phyloP scores from a whole-genome alignment of 2,888 invertebrate species.

The Cheilosia pagana region DNA sequence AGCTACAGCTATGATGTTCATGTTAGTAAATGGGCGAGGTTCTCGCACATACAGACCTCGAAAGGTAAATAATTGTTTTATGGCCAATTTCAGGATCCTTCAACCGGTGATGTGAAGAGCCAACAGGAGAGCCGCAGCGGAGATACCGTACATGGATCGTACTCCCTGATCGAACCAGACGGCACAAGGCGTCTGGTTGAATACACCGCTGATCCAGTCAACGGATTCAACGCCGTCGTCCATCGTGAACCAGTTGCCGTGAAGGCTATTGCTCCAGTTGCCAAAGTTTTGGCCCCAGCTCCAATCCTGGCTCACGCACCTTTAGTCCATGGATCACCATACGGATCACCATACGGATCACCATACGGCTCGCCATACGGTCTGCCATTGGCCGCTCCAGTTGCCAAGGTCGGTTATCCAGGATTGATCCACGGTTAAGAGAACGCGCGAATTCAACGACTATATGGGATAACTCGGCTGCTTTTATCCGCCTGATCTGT shows the following conservation, averaged over 20 bases:
- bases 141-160: slow-evolving; percentile 85
- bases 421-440: slow-evolving; percentile 73
- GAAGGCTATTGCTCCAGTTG: slow-evolving; percentile 81
- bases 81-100: slow-evolving; percentile 80
- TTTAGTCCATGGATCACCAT: slow-evolving; percentile 73
- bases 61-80: neutral
- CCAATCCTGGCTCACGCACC: slow-evolving; percentile 73
- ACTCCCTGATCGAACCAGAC: slow-evolving; percentile 85
- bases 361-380: slow-evolving; percentile 64
- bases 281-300: slow-evolving; percentile 78
- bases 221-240: slow-evolving; percentile 86
- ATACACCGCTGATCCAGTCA: slow-evolving; percentile 85
- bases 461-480: slow-evolving; percentile 65
- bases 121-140: slow-evolving; percentile 85
- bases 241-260: slow-evolving; percentile 84
- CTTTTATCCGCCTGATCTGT: slow-evolving; percentile 70
- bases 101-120: slow-evolving; percentile 85
- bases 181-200: slow-evolving; percentile 85
- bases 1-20: slow-evolving; percentile 85
- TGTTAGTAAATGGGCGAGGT: slow-evolving; percentile 79
- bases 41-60: neutral
- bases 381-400: slow-evolving; percentile 47
- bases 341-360: slow-evolving; percentile 30
- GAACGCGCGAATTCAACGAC: slow-evolving; percentile 15
- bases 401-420: slow-evolving; percentile 53